Base-by-base conservation (phyloP, 2,888 invertebrate genomes). In the Chloroclysta siterata region DNA sequence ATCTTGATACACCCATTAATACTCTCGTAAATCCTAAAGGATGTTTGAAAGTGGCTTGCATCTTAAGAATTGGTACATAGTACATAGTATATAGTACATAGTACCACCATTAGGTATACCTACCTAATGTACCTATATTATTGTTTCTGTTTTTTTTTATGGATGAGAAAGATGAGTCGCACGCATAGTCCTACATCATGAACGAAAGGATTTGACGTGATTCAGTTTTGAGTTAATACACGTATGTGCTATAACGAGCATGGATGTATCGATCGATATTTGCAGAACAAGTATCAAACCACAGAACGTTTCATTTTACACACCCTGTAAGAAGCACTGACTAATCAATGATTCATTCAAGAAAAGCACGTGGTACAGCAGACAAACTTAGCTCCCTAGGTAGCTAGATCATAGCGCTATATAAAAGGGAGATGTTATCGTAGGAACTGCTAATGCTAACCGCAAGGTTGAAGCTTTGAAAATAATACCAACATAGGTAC, bases 291-390 rank as follows among this genome's bases (percentile, higher is more conserved):
- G 36, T 36, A 11, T 39, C 8, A 8, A 39, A 2, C 14, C 8
- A 15, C n/a, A 44, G 15, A 44, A 15, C 44, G 44, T 44, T 44
- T 13, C 13, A 50, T 41, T 52, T 64, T 33, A 33, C 44, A 53
- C 60, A 42, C 17, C 15, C 33, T 51, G 15, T 54, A 42, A 46
- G 39, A 46, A 55, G 14, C 53, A 67, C 70, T 74, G 72, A 78
- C 67, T 75, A 75, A 77, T 69, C 68, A 70, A 74, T 80, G 81
- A 80, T 74, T 80, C 78, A 81, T 78, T 76, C 69, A 72, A 44
- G 63, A 58, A 63, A 60, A 72, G 71, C 79, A 79, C 78, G 74
- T 79, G 78, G 74, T 72, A 56, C 51, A 65, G 53, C 36, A 59
- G 28, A 52, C 46, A 51, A 41, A 44, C 46, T 39, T 53, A 50